These are phyloP conservation scores for Gobiocypris rarus DNA, from an alignment of 2,113 vertebrate species.

Conservation along the genomic window DNA sequence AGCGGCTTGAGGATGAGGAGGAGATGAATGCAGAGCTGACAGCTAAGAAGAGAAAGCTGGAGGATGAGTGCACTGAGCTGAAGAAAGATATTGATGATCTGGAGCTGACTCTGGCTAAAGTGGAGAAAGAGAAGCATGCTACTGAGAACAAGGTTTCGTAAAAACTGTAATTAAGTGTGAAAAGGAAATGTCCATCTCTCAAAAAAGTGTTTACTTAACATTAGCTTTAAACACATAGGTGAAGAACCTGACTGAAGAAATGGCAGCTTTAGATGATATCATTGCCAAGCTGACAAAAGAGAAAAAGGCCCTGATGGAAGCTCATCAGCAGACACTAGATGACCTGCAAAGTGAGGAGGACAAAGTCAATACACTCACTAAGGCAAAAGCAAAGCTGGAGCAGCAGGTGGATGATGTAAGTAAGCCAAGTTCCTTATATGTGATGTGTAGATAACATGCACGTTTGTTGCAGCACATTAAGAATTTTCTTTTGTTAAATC, in stretches of 20 bases:
- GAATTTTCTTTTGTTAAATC: not conserved
- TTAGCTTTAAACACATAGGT: constrained; percentile 49
- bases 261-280: constrained; percentile 65
- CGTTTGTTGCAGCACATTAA: not conserved
- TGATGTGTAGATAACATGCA: not conserved
- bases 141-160: constrained; percentile 85
- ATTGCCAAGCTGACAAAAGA: constrained; percentile 66
- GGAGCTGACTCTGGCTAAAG: constrained; percentile 64
- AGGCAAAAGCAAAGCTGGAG: constrained; percentile 72
- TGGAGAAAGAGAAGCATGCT: constrained; percentile 87
- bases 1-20: constrained; percentile 66
- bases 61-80: constrained; percentile 65
- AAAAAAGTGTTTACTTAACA: constrained; percentile 1
- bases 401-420: constrained; percentile 76
- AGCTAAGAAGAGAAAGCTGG: constrained; percentile 65
- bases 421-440: not conserved
- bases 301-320: constrained; percentile 64
- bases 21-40: constrained; percentile 67
- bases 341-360: constrained; percentile 69
- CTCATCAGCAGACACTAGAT: constrained; percentile 65
- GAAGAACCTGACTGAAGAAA: constrained; percentile 68
- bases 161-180: not conserved
- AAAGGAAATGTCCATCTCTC: not conserved
- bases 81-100: constrained; percentile 63
- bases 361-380: constrained; percentile 74